Evolutionary conservation across 2,113 vertebrate genomes (phyloP).

Genomic region (Notothenia rossii): DNA sequence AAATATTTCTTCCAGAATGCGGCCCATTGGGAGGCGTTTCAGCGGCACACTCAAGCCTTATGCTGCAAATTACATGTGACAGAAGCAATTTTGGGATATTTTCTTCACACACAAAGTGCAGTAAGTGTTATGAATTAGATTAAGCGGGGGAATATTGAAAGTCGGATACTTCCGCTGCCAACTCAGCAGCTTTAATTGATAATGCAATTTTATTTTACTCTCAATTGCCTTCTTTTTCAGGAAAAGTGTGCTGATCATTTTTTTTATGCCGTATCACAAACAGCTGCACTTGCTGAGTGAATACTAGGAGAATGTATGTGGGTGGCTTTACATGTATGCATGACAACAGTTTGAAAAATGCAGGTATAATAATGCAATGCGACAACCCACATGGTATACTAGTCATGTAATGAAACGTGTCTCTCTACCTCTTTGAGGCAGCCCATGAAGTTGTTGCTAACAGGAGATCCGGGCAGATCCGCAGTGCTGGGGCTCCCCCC

Average conservation of each 20-base stretch:
- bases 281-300: not conserved
- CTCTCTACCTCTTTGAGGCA: conserved; percentile 93
- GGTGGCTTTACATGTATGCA: not conserved
- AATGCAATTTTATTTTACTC: conserved; percentile 60
- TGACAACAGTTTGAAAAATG: not conserved
- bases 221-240: not conserved
- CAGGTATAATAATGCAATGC: not conserved
- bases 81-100: conserved; percentile 76
- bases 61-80: conserved; percentile 78
- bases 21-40: conserved; percentile 53
- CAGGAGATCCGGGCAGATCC: conserved; percentile 96
- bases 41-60: conserved; percentile 61
- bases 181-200: conserved; percentile 76
- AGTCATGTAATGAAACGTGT: not conserved
- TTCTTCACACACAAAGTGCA: conserved; percentile 68
- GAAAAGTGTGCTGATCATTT: conserved; percentile 38
- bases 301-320: not conserved
- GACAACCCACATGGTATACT: not conserved
- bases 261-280: conserved; percentile 26
- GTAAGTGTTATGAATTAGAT: conserved; percentile 75
- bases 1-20: conserved; percentile 58
- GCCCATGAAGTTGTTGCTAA: conserved; percentile 99
- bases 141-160: conserved; percentile 63
- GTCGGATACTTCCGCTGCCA: conserved; percentile 59
- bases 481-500: conserved; percentile 97